Conservation (phyloP, 2,888 invertebrate genomes). For the Eupithecia subumbrata region DNA sequence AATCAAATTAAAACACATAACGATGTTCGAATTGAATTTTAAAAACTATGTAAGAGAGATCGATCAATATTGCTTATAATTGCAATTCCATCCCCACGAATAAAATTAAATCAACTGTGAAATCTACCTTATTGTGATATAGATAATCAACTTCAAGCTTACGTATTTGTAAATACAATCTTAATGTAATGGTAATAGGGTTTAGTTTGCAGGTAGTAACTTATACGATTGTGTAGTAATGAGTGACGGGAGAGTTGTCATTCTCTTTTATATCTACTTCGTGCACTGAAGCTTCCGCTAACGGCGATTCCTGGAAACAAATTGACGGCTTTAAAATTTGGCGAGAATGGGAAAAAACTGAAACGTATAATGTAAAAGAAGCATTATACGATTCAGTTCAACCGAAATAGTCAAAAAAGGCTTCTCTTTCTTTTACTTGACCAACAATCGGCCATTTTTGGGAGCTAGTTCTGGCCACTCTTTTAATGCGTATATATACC, state of each 20-base stretch:
- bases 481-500: too few species aligned
- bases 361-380: too few species aligned
- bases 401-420: too few species aligned
- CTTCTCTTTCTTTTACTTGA: too few species aligned
- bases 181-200: constrained; percentile 25
- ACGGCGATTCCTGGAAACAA: constrained; percentile 24
- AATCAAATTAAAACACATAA: constrained; percentile 22
- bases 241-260: constrained; percentile 58
- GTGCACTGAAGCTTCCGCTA: constrained; percentile 13
- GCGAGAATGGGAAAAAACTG: neutral
- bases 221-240: constrained; percentile 68
- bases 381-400: too few species aligned
- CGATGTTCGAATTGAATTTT: constrained; percentile 11
- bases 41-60: constrained; percentile 33
- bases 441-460: too few species aligned
- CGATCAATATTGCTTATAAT: constrained; percentile 10
- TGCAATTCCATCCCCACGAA: neutral
- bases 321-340: neutral
- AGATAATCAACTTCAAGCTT: constrained; percentile 2
- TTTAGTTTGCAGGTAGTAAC: constrained; percentile 8
- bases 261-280: constrained; percentile 45
- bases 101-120: constrained; percentile 1
- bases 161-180: constrained; percentile 31
- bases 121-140: neutral
- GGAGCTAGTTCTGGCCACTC: too few species aligned